Conservation (phyloP, 2,888 invertebrate genomes). For the Limenitis camilla region DNA sequence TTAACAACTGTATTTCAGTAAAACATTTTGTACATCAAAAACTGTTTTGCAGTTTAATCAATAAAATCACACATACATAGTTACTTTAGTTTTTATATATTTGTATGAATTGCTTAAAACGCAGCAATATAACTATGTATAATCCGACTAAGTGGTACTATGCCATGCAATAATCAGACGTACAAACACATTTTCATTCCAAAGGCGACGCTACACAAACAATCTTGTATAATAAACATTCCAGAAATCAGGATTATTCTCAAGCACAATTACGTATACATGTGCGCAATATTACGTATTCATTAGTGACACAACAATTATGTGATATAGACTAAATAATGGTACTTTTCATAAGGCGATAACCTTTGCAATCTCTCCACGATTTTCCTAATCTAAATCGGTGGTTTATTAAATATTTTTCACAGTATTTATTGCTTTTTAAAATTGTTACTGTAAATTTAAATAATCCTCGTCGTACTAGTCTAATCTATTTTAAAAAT, state of each 20-base stretch:
- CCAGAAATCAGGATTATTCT: conserved; percentile 47
- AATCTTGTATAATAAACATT: conserved; percentile 53
- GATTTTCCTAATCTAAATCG: too few relatives aligned
- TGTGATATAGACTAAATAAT: too few relatives aligned
- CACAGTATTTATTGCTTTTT: too few relatives aligned
- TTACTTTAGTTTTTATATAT: background rate
- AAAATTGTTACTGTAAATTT: too few relatives aligned
- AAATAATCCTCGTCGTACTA: too few relatives aligned
- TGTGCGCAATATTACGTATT: conserved; percentile 33
- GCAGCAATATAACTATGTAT: conserved; percentile 7
- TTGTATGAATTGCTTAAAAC: conserved; percentile 5
- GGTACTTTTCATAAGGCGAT: conserved; percentile 21
- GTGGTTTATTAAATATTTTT: too few relatives aligned
- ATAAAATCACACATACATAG: too few relatives aligned
- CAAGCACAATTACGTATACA: conserved; percentile 22
- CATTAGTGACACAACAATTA: conserved; percentile 32
- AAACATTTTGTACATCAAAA: too few relatives aligned
- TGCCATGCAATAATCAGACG: conserved; percentile 29
- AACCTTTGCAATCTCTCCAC: too few relatives aligned
- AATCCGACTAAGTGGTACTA: conserved; percentile 22
- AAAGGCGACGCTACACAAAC: conserved; percentile 42
- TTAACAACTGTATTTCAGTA: too few relatives aligned
- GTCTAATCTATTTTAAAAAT: too few relatives aligned
- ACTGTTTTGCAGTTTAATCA: too few relatives aligned
- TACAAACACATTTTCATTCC: conserved; percentile 43